Evolutionary conservation across 2,888 invertebrate species (phyloP).

Genomic region (Gastrophysa polygoni): DNA sequence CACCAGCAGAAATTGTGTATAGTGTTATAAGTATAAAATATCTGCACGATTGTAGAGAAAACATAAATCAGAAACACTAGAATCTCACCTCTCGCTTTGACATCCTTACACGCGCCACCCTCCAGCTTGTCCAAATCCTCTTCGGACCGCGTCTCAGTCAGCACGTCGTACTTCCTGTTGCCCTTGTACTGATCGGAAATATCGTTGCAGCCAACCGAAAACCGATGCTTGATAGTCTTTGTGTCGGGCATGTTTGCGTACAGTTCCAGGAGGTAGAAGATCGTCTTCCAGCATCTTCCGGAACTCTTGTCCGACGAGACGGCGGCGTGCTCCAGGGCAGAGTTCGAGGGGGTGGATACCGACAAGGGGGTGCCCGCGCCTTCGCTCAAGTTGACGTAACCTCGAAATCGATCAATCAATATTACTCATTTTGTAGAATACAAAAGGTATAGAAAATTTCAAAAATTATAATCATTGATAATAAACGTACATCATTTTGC

Average conservation of each 20-base stretch:
- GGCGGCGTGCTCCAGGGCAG: conserved; percentile 62
- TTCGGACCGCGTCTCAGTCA: conserved; percentile 63
- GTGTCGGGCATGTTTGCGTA: conserved; percentile 96
- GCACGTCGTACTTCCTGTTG: conserved; percentile 63
- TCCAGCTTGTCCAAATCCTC: conserved; percentile 64
- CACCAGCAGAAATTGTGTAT: no score
- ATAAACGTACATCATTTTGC: no score
- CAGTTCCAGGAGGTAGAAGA: conserved; percentile 88
- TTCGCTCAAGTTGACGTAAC: conserved; percentile 82
- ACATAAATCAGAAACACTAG: background rate
- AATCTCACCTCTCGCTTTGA: conserved; percentile 45
- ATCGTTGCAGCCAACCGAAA: conserved; percentile 69
- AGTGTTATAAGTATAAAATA: no score
- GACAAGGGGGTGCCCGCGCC: conserved; percentile 74
- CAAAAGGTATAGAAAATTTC: no score
- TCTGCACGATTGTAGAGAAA: no score
- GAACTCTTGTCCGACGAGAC: conserved; percentile 61
- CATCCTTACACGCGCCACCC: conserved; percentile 57
- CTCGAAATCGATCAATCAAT: no score
- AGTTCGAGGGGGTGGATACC: conserved; percentile 66
- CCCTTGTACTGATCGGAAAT: conserved; percentile 73
- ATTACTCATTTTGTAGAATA: no score
- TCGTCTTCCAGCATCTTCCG: conserved; percentile 89
- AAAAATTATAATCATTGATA: no score
- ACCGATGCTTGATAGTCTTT: conserved; percentile 84